Percentiles rank a stretch among this genome's conserved stretches.
These are phyloP conservation scores for Myotis myotis DNA, from an alignment of 2,797 vertebrate species.

Conservation along the genomic window DNA sequence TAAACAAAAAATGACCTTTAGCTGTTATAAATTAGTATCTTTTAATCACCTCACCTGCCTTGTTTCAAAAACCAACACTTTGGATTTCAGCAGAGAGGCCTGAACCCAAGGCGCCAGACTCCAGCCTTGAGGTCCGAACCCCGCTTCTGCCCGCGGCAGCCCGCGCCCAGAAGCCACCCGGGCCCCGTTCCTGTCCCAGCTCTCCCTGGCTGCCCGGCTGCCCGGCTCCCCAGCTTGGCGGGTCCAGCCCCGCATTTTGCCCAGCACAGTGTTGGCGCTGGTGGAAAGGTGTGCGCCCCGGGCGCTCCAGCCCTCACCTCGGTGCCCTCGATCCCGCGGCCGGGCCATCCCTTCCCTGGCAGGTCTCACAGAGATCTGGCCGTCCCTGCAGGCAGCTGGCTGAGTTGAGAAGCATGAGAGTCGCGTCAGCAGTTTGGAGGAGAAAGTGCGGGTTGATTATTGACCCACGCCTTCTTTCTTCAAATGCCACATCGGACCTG, in stretches of 20 bases:
- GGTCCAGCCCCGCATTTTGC: background rate
- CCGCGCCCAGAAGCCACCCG: background rate
- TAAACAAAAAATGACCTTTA: background rate
- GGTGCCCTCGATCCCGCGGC: background rate
- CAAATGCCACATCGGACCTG: conserved; percentile 82
- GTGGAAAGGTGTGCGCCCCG: background rate
- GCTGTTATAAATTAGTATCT: background rate
- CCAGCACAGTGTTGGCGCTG: background rate
- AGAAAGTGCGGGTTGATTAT: conserved; percentile 95
- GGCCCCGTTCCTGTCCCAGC: background rate
- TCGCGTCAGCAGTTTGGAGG: conserved; percentile 91
- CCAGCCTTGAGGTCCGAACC: background rate
- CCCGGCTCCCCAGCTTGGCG: background rate
- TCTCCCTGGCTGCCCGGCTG: background rate
- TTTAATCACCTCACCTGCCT: background rate
- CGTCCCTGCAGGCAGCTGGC: conserved; percentile 71
- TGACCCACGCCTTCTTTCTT: conserved; percentile 88
- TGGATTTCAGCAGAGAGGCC: conserved; percentile 2
- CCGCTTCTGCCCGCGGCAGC: background rate
- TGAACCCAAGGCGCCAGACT: background rate
- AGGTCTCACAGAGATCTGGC: conserved; percentile 81
- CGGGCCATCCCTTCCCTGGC: background rate
- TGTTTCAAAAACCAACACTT: conserved; percentile 33
- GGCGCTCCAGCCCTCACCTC: background rate
- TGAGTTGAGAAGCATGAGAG: conserved; percentile 78